Evolutionary conservation across 2,888 invertebrate genomes (phyloP).

Genomic region (Zeuzera pyrina): DNA sequence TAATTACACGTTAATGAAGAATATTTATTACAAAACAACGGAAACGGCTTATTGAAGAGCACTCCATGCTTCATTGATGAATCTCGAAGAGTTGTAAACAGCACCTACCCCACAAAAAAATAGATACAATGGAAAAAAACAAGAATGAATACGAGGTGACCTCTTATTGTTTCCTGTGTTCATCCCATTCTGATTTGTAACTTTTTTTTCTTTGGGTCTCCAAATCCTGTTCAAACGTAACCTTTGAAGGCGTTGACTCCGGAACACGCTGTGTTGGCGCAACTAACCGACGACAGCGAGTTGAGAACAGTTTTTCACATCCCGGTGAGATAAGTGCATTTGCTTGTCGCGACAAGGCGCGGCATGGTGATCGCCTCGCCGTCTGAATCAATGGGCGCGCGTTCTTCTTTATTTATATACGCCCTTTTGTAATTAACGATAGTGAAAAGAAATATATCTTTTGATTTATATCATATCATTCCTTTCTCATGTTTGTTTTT

Average conservation of each 20-base stretch:
- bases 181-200: conserved; percentile 37
- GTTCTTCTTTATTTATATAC: conserved; percentile 67
- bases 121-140: conserved; percentile 36
- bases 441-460: conserved; percentile 59
- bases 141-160: conserved; percentile 32
- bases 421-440: conserved; percentile 66
- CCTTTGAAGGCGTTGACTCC: conserved; percentile 56
- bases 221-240: conserved; percentile 50
- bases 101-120: conserved; percentile 22
- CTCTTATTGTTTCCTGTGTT: conserved; percentile 49
- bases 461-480: conserved; percentile 56
- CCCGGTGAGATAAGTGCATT: conserved; percentile 72
- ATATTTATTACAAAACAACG: conserved; percentile 5
- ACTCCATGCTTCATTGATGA: conserved; percentile 12
- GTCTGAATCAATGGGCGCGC: conserved; percentile 55
- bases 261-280: conserved; percentile 45
- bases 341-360: conserved; percentile 69
- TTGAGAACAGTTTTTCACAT: conserved; percentile 64
- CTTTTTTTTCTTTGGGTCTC: conserved; percentile 45
- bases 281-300: conserved; percentile 59
- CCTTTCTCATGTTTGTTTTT: conserved; percentile 28
- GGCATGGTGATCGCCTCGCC: conserved; percentile 53
- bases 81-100: conserved; percentile 21
- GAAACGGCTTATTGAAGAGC: neutral
- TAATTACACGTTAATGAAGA: conserved; percentile 35